Evolutionary conservation across 2,113 vertebrate species (phyloP).

Genomic region (Pimephales promelas): DNA sequence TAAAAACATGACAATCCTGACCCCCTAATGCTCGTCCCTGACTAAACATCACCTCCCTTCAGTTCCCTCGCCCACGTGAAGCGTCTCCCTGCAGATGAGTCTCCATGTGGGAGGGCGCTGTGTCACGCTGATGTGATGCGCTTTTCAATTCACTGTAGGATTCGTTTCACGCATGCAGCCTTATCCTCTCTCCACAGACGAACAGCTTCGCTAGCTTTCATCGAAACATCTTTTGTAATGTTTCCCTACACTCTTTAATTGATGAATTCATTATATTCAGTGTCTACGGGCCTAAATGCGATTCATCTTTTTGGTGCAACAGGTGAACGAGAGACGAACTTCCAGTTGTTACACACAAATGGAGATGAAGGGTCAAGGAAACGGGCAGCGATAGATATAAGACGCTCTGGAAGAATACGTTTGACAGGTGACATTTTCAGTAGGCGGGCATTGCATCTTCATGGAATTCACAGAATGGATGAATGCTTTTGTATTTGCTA

Average conservation of each 20-base stretch:
- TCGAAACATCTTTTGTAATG: slow-evolving; percentile 31
- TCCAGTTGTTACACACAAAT: not conserved
- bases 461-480: not conserved
- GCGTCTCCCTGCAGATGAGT: not conserved
- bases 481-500: not conserved
- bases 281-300: slow-evolving; percentile 33
- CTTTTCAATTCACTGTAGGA: slow-evolving; percentile 54
- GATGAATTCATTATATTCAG: slow-evolving; percentile 53
- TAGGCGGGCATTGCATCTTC: not conserved
- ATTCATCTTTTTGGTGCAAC: slow-evolving; percentile 55
- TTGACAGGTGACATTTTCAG: slow-evolving; percentile 10
- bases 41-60: slow-evolving; percentile 26
- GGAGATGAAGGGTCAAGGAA: not conserved
- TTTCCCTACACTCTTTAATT: slow-evolving; percentile 33
- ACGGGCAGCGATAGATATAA: not conserved
- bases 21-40: slow-evolving; percentile 6
- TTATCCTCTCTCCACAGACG: slow-evolving; percentile 38
- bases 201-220: slow-evolving; percentile 50
- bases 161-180: slow-evolving; percentile 40
- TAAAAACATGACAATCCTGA: slow-evolving; percentile 30
- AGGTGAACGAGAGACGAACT: slow-evolving; percentile 32
- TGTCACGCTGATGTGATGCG: slow-evolving; percentile 26
- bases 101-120: slow-evolving; percentile 6
- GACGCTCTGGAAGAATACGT: not conserved
- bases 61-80: not conserved